Evolutionary conservation across 2,888 invertebrate species (phyloP), one percentile per base, ranked within the genome.

Genomic region (Elmis aenea): DNA sequence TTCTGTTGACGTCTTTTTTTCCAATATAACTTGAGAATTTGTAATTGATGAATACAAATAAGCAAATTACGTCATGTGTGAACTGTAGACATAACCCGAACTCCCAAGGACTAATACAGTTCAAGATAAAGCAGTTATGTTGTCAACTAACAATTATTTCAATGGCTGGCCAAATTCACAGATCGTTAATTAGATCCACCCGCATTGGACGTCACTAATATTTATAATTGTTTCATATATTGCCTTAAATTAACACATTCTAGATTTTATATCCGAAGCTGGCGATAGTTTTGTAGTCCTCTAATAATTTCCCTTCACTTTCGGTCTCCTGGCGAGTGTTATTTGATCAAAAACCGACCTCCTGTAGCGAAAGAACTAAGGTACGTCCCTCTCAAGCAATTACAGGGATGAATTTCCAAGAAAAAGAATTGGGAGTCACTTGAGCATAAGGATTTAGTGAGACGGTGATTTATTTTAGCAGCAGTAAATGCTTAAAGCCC

Each of bases 391-490:
- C 18, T 8, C n/a, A n/a, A n/a, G n/a, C n/a, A n/a, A n/a, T n/a
- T n/a, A n/a, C n/a, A n/a, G n/a, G n/a, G n/a, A n/a, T n/a, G n/a
- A n/a, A 24, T 22, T 14, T 39, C 33, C 33, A 13, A 28, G 33
- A 33, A 39, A 39, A 14, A 25, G 29, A 39, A 39, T 22, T 33
- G 33, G 29, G 39, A 33, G 33, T 29, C 33, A 30, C 32, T 33
- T 38, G 27, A 28, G 25, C 36, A 25, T 18, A 12, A 38, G n/a
- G 33, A 39, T 39, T 29, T 33, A 26, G 26, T 20, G 14, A 30
- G 33, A 39, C 33, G 33, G 39, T 39, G 39, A 39, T 39, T 39
- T 39, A 39, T 39, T 29, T 39, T 26, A 28, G 33, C 14, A 24
- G 21, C 26, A 14, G 18, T 28, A 30, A 14, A 31, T 5, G 22